phyloP scores from a whole-genome alignment of 1,140 invertebrate species.

The Neodiprion fabricii region DNA sequence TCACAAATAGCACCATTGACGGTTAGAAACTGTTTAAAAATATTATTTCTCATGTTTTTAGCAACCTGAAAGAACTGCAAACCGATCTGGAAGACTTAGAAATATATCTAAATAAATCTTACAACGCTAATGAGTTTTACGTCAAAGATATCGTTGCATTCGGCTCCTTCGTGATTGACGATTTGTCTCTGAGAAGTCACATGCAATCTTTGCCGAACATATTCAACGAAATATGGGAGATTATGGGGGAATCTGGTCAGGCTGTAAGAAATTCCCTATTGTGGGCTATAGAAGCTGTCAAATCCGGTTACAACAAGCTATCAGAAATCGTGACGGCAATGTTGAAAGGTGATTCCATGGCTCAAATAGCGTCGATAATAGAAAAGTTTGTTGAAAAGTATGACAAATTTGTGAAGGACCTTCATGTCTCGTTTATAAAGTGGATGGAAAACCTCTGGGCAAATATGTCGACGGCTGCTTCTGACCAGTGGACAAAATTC shows the following conservation, averaged over 20 bases:
- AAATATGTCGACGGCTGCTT: constrained; percentile 66
- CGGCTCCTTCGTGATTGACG: constrained; percentile 73
- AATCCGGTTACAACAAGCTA: constrained; percentile 73
- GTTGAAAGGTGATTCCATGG: constrained; percentile 75
- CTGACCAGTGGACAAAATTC: constrained; percentile 73
- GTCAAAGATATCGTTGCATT: constrained; percentile 77
- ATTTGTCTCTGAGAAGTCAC: constrained; percentile 78
- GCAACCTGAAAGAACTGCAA: constrained; percentile 73
- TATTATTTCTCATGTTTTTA: constrained; percentile 43
- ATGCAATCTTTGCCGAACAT: constrained; percentile 79
- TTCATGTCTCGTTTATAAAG: constrained; percentile 78
- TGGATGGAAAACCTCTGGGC: constrained; percentile 77
- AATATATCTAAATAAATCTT: constrained; percentile 75
- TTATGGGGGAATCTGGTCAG: constrained; percentile 82
- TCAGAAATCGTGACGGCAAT: constrained; percentile 71
- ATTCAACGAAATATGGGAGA: constrained; percentile 80
- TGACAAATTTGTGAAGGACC: constrained; percentile 77
- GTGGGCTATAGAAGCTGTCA: constrained; percentile 77
- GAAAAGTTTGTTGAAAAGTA: constrained; percentile 76
- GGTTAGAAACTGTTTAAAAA: constrained; percentile 15
- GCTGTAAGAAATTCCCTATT: constrained; percentile 76
- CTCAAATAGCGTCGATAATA: constrained; percentile 70
- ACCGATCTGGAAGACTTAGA: constrained; percentile 76
- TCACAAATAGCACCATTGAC: not conserved
- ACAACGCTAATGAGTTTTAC: constrained; percentile 83